Evolutionary conservation across 2,888 invertebrate genomes (phyloP).

Genomic region (Galerucella nymphaeae): DNA sequence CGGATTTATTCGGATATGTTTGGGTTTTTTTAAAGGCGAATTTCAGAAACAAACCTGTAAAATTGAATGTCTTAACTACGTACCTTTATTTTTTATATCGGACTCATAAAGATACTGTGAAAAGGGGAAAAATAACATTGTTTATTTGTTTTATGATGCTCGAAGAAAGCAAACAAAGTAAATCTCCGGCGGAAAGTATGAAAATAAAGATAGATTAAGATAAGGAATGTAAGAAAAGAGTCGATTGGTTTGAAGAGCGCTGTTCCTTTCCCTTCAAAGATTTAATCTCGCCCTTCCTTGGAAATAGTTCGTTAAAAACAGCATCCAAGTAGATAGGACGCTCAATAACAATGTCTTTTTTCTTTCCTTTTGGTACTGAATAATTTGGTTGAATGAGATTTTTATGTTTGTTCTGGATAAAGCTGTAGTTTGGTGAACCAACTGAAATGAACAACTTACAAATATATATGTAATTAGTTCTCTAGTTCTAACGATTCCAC

Average conservation of each 20-base stretch:
- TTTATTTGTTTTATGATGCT: not conserved
- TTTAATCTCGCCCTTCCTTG: slow-evolving; percentile 14
- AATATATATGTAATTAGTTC: too few relatives aligned
- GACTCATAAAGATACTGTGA: too few relatives aligned
- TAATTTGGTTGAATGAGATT: not conserved
- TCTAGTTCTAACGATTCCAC: too few relatives aligned
- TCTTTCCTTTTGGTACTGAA: not conserved
- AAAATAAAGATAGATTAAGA: slow-evolving; percentile 28
- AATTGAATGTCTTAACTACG: too few relatives aligned
- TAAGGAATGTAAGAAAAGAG: slow-evolving; percentile 19
- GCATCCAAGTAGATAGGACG: slow-evolving; percentile 20
- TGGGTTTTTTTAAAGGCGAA: too few relatives aligned
- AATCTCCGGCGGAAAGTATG: slow-evolving; percentile 11
- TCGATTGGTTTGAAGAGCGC: slow-evolving; percentile 13
- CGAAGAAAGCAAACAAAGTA: slow-evolving; percentile 14
- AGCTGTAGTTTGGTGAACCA: too few relatives aligned
- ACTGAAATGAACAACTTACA: too few relatives aligned
- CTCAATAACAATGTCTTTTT: slow-evolving; percentile 15
- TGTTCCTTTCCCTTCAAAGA: slow-evolving; percentile 19
- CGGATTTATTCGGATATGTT: too few relatives aligned
- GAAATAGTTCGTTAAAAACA: slow-evolving; percentile 18
- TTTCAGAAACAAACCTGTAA: too few relatives aligned
- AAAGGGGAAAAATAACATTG: not conserved
- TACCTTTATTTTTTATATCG: too few relatives aligned
- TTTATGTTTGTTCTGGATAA: too few relatives aligned